A percentile compares a stretch with the other conserved stretches of the same genome.
These are phyloP conservation scores for Nothura maculosa DNA, from an alignment of 2,797 vertebrate genomes.

Conservation along the genomic window DNA sequence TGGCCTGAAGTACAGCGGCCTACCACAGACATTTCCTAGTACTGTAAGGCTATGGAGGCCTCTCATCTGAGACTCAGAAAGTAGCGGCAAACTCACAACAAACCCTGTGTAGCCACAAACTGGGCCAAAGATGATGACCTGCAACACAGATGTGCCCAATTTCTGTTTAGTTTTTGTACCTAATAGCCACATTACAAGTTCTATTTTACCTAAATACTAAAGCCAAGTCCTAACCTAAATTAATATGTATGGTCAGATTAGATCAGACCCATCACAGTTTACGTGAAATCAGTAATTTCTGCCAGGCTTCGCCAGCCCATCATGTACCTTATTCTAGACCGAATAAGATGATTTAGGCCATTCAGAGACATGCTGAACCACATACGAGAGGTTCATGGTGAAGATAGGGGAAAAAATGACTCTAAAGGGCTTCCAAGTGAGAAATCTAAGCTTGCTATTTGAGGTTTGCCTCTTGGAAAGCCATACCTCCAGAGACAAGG, in stretches of 20 bases:
- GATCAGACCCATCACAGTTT: background rate
- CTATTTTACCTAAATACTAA: background rate
- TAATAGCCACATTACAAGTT: background rate
- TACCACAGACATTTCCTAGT: background rate
- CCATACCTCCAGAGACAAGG: background rate
- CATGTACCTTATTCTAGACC: background rate
- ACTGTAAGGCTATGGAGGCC: background rate
- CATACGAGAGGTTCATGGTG: background rate
- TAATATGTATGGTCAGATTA: background rate
- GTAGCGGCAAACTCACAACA: background rate
- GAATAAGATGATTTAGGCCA: conserved; percentile 5
- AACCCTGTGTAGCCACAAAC: background rate
- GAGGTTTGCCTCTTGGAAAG: background rate
- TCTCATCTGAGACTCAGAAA: background rate
- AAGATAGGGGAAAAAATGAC: background rate
- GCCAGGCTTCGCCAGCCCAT: background rate
- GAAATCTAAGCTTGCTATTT: background rate
- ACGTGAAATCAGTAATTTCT: conserved; percentile 7
- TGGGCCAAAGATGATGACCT: fast-evolving
- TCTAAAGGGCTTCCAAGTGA: background rate
- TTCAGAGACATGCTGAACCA: background rate
- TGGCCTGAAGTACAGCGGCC: background rate
- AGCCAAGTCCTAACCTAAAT: background rate
- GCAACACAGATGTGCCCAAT: background rate
- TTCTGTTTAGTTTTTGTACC: too few relatives aligned